These are phyloP conservation scores for Menidia beryllina DNA, from an alignment of 2,113 vertebrate genomes.

Conservation along the genomic window DNA sequence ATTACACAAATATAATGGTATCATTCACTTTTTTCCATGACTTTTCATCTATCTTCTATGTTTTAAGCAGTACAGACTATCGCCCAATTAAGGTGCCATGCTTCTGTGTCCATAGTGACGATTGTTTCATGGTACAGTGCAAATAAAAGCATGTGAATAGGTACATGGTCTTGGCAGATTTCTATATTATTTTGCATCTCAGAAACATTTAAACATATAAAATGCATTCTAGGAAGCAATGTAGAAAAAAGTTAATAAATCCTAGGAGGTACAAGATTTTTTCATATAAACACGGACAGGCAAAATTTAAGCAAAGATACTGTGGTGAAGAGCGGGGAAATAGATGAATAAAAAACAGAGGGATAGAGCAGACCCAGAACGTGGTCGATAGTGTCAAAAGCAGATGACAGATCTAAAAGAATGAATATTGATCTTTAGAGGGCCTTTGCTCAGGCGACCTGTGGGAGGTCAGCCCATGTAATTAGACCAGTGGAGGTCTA, in stretches of 20 bases:
- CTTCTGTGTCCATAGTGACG: background rate
- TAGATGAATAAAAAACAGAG: constrained; percentile 79
- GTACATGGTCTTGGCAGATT: background rate
- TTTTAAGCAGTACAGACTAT: background rate
- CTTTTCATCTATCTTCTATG: background rate
- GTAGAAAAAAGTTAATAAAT: constrained; percentile 2
- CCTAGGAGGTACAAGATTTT: background rate
- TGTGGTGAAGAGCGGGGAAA: constrained; percentile 55
- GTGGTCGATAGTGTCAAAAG: constrained; percentile 88
- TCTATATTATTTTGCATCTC: background rate
- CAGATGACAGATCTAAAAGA: constrained; percentile 88
- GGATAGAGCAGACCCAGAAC: constrained; percentile 72
- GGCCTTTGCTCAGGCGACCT: constrained; percentile 80
- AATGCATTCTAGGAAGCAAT: background rate
- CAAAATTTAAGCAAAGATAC: constrained; percentile 21
- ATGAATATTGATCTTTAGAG: constrained; percentile 86
- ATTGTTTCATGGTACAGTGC: background rate
- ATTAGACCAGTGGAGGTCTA: constrained; percentile 80
- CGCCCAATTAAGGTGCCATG: background rate
- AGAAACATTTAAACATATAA: background rate
- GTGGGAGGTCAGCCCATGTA: constrained; percentile 84
- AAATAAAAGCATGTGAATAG: background rate
- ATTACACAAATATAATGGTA: background rate
- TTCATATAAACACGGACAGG: constrained; percentile 4
- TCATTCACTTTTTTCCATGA: background rate